Conservation (phyloP, 2,113 vertebrate genomes). For the Butorides virescens region DNA sequence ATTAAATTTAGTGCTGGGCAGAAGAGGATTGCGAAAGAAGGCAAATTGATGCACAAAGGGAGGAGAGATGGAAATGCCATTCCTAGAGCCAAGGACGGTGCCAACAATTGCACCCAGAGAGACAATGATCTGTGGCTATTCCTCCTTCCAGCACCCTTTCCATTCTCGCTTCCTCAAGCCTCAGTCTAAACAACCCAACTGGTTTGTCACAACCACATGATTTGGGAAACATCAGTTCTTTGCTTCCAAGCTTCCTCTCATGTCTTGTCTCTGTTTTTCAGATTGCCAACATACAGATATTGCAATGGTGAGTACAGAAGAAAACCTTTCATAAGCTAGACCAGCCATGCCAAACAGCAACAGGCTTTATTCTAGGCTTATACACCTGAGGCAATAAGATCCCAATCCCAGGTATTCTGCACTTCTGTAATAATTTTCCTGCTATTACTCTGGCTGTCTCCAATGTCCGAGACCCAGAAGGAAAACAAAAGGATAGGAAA, state of each 20-base stretch:
- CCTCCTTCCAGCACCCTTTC: not conserved
- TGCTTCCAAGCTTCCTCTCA: not conserved
- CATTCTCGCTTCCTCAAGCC: not conserved
- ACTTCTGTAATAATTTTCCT: not conserved
- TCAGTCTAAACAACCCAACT: not conserved
- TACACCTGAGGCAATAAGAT: not conserved
- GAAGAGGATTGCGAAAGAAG: not conserved
- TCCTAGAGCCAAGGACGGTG: not conserved
- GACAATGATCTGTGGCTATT: not conserved
- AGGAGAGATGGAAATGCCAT: not conserved
- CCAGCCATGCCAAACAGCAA: not conserved
- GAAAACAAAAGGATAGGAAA: not conserved
- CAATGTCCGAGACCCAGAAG: not conserved
- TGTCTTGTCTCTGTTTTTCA: not conserved
- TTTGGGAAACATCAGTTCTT: not conserved
- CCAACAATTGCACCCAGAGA: not conserved
- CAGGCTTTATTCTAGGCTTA: not conserved
- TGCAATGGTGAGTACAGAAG: not conserved
- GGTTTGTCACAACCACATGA: not conserved
- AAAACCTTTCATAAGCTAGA: not conserved
- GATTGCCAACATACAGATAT: not conserved
- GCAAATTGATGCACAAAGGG: not conserved
- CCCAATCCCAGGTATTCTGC: not conserved
- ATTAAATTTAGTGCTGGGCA: not conserved
- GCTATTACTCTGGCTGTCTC: not conserved